Evolutionary conservation across 2,888 invertebrate genomes (phyloP), one percentile per base, ranked within the genome.

Genomic region (Steromphala cineraria): DNA sequence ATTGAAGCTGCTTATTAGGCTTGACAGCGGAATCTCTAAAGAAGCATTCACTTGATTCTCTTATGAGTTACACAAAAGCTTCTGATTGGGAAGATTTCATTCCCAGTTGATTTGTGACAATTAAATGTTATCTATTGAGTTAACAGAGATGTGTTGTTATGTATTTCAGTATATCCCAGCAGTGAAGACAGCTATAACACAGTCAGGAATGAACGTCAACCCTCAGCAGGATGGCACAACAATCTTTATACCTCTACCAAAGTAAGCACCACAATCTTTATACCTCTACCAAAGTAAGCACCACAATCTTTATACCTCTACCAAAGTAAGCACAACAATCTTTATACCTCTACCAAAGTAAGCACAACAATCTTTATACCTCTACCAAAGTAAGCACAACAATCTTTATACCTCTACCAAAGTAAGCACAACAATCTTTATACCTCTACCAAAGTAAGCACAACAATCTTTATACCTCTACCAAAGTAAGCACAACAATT

Each of bases 181-280:
- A 85, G 96, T 96, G 7, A 89, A 98, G 40, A 95, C 96, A 90
- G 96, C 97, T 1, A 95, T 99, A 75, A 94, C 95, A 79, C 95
- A 95, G 53, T 97, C 97, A 82, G 98, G 98, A 13, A 95, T 98
- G 95, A 98, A 98, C 93, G 94, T 98, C 80, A 98, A 97, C 94
- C 98, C 98, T 0, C 98, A 98, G 92, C 98, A 98, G 93, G 98
- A 99, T 92, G 98, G 98, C 28, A 98, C 97, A 0, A 97, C 96
- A 1, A 93, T 99, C 75, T 98, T 95, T 93, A 95, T 99, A 78
- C 97, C 97, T 53, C 95, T 98, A 86, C 98, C 98, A 15, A 98
- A 97, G 96, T 96, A 94, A 94, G 94, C n/a, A n/a, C n/a, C n/a
- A n/a, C n/a, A 82, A 46, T 78, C n/a, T 53, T 10, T 56, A 4